phyloP scores from a whole-genome alignment of 2,797 vertebrate species.

The Tachyglossus aculeatus region DNA sequence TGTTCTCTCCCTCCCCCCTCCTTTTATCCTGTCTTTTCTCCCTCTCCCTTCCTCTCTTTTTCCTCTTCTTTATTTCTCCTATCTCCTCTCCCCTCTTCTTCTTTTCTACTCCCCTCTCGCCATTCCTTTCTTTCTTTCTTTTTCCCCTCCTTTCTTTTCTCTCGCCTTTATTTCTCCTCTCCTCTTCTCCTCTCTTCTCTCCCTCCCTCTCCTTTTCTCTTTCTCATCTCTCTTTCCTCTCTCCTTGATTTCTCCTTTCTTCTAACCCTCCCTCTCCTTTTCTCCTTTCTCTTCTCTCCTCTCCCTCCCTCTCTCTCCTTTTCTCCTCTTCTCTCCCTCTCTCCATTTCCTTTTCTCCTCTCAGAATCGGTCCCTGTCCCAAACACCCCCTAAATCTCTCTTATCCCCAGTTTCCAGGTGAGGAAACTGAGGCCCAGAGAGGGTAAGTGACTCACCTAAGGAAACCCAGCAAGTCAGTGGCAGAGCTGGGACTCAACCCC shows the following conservation, averaged over 20 bases:
- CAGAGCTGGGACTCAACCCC: too few species aligned
- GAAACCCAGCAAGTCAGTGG: too few species aligned
- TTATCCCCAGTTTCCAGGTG: too few species aligned
- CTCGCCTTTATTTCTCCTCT: neutral
- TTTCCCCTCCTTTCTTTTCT: rapidly evolving
- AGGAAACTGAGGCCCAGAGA: too few species aligned
- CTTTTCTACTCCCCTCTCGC: neutral
- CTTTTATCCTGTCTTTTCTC: neutral
- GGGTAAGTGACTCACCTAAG: too few species aligned
- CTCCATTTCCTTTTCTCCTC: rapidly evolving
- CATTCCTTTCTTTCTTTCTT: too few species aligned
- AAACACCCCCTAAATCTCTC: too few species aligned
- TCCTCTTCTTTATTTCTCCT: rapidly evolving
- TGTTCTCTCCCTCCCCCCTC: neutral
- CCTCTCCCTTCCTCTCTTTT: too few species aligned
- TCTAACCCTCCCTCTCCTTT: neutral
- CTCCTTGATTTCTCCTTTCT: neutral
- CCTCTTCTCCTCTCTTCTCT: neutral
- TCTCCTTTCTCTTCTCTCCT: neutral
- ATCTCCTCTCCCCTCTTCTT: neutral
- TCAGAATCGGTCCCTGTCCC: too few species aligned
- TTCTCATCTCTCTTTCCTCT: too few species aligned
- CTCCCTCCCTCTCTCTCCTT: neutral
- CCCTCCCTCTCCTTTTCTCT: neutral
- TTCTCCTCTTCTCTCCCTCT: neutral